Conservation (phyloP, 1,140 invertebrate species). For the Pomacea maculata region DNA sequence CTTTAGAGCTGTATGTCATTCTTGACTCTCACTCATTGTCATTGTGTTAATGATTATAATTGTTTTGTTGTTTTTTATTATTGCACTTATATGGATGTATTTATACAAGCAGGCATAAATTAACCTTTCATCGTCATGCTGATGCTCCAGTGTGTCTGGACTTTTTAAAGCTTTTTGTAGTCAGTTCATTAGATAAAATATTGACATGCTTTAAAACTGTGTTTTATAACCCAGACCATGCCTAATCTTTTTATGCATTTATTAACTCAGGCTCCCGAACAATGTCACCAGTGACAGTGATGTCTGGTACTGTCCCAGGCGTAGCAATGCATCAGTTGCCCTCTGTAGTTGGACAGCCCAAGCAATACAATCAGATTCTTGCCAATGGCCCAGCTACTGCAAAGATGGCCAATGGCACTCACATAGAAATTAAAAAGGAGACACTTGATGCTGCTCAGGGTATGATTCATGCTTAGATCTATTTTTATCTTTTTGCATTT, state of each 20-base stretch:
- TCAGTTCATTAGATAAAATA: too few species aligned
- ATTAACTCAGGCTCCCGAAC: conserved; percentile 48
- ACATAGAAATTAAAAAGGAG: conserved; percentile 58
- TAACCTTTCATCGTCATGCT: neutral
- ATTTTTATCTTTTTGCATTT: too few species aligned
- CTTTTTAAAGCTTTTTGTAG: conserved; percentile 15
- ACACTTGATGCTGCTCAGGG: conserved; percentile 42
- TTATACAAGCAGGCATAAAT: neutral
- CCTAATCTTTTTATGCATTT: too few species aligned
- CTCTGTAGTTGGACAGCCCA: conserved; percentile 62
- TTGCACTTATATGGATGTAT: neutral
- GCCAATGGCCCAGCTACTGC: conserved; percentile 49
- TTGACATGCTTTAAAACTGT: too few species aligned
- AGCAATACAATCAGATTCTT: conserved; percentile 54
- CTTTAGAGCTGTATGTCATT: too few species aligned
- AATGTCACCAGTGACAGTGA: conserved; percentile 51
- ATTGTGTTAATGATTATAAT: too few species aligned
- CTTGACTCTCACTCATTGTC: too few species aligned
- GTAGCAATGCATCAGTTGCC: conserved; percentile 61
- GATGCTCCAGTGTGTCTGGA: neutral
- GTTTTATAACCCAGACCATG: too few species aligned
- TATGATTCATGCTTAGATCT: conserved; percentile 12
- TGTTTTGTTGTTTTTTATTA: too few species aligned
- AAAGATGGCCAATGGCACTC: conserved; percentile 54
- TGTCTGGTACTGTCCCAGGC: conserved; percentile 24